Base-by-base conservation (phyloP, 2,888 invertebrate genomes). In the Sesia apiformis region DNA sequence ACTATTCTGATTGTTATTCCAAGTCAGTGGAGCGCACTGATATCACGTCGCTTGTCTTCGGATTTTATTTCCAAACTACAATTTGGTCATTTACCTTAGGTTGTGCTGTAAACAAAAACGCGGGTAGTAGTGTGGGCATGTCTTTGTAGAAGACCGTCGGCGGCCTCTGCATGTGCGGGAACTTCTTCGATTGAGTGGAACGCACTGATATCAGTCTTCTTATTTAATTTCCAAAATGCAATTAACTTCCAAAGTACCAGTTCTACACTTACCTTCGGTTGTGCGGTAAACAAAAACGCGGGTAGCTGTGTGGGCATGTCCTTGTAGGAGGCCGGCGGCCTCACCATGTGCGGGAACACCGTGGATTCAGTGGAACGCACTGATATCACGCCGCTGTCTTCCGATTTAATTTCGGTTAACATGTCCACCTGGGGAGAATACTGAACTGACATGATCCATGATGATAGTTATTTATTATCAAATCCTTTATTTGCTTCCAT, bases 231-330 rank as follows among this genome's bases (percentile, higher is more conserved):
- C n/a, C n/a, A n/a, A n/a, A n/a, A n/a, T n/a, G n/a, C n/a, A n/a
- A n/a, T n/a, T n/a, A n/a, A n/a, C n/a, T n/a, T n/a, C n/a, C n/a
- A n/a, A n/a, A n/a, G n/a, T n/a, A n/a, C n/a, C n/a, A n/a, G n/a
- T n/a, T n/a, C n/a, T n/a, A 69, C 70, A 0, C 73, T 70, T 64
- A 95, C 94, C 90, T 94, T 95, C 53, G 93, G 93, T 68, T 93
- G 93, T 41, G 91, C 84, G 57, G 93, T 91, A 67, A 91, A 93
- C 40, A 96, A 76, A 76, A 94, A 94, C 5, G 86, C 71, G 0
- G 96, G 96, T 70, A 96, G 74, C 51, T 91, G 84, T 3, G 94
- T 93, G 4, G 92, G 91, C 72, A 91, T 85, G 57, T 87, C 90
- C 0, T 69, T 57, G 59, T 89, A 84, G 3, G 76, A 66, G 7